phyloP scores from a whole-genome alignment of 2,113 vertebrate genomes.

The Sapayoa aenigma region DNA sequence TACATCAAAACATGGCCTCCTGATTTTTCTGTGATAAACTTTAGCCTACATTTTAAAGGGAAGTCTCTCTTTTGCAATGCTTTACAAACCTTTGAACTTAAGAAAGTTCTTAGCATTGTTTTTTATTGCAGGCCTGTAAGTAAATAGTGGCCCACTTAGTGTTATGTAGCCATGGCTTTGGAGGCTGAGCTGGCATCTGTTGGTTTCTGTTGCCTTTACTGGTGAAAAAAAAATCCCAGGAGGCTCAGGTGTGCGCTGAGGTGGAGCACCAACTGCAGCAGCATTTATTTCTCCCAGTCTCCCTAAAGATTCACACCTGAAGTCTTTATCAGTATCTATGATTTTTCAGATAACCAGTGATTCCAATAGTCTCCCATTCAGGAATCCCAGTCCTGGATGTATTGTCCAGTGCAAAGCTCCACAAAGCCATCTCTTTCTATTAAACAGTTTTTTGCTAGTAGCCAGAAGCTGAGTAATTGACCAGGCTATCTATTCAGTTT shows the following conservation, averaged over 20 bases:
- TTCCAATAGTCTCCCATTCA: background rate
- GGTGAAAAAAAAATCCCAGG: background rate
- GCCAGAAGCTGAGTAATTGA: background rate
- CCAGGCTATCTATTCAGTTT: background rate
- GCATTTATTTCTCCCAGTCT: background rate
- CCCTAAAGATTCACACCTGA: background rate
- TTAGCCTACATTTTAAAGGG: slow-evolving; percentile 27
- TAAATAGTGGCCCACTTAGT: background rate
- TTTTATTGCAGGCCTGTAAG: background rate
- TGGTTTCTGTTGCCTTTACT: background rate
- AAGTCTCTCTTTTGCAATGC: slow-evolving; percentile 1
- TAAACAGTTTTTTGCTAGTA: background rate
- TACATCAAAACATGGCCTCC: slow-evolving; percentile 22
- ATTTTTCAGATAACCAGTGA: background rate
- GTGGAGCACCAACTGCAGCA: background rate
- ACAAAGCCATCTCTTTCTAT: background rate
- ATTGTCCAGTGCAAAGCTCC: background rate
- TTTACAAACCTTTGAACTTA: slow-evolving; percentile 11
- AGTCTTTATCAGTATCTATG: background rate
- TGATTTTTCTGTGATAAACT: background rate
- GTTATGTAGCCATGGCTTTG: background rate
- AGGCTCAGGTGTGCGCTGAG: background rate
- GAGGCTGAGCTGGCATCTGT: background rate
- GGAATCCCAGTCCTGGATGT: background rate
- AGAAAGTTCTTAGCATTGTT: background rate